phyloP scores from a whole-genome alignment of 2,113 vertebrate species.

The Aphyosemion australe region DNA sequence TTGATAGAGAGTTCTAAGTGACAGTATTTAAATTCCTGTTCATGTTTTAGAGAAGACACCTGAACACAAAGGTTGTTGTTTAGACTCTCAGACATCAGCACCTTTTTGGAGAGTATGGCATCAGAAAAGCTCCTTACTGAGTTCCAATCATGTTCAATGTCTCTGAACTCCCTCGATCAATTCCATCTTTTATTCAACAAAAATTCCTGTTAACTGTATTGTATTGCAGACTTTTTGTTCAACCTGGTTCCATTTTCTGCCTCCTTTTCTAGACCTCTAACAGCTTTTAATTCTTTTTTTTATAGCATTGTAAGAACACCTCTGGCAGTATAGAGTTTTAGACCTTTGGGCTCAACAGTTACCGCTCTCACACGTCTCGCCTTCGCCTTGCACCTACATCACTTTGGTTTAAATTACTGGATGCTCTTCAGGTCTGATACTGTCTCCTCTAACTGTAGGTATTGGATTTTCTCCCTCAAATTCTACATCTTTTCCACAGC shows the following conservation, averaged over 20 bases:
- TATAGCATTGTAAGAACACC: slow-evolving; percentile 40
- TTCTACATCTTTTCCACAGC: slow-evolving; percentile 45
- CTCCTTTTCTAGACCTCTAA: slow-evolving; percentile 36
- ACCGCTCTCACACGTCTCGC: slow-evolving; percentile 51
- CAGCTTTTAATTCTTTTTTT: slow-evolving; percentile 54
- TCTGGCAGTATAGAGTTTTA: slow-evolving; percentile 56
- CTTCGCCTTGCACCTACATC: slow-evolving; percentile 41
- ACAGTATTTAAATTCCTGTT: not conserved
- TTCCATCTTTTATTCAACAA: slow-evolving; percentile 21
- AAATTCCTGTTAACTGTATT: slow-evolving; percentile 42
- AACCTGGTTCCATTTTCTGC: slow-evolving; percentile 42
- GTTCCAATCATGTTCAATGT: slow-evolving; percentile 22
- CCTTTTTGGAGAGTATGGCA: slow-evolving; percentile 10
- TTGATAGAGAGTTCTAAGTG: slow-evolving; percentile 13
- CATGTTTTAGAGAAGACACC: too few species aligned
- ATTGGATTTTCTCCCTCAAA: slow-evolving; percentile 70
- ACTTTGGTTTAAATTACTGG: slow-evolving; percentile 65
- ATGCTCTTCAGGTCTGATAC: slow-evolving; percentile 61
- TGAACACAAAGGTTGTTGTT: too few species aligned
- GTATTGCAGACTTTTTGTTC: slow-evolving; percentile 24
- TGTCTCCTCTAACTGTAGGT: slow-evolving; percentile 59
- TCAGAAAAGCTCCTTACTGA: slow-evolving; percentile 12
- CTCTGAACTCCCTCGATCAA: slow-evolving; percentile 1
- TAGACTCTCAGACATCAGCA: too few species aligned
- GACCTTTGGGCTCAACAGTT: slow-evolving; percentile 49